phyloP scores from a whole-genome alignment of 2,888 invertebrate species.

The Microplitis manilae region DNA sequence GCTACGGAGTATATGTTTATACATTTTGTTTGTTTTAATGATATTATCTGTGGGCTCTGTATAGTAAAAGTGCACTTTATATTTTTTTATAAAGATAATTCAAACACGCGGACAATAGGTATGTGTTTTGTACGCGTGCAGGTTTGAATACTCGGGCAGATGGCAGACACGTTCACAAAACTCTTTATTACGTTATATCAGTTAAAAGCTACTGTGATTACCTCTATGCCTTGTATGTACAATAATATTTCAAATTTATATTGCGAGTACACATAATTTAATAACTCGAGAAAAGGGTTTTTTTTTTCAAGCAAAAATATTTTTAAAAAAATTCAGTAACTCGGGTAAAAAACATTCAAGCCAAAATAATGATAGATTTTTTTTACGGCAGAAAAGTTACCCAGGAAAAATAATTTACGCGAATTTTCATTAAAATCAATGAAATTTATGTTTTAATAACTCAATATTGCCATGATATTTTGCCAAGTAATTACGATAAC shows the following conservation, averaged over 20 bases:
- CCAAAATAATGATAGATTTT: too few relatives aligned
- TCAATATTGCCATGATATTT: not conserved
- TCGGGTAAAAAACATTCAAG: too few relatives aligned
- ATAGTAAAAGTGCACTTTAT: not conserved
- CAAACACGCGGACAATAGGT: constrained; percentile 11
- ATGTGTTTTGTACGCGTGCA: constrained; percentile 27
- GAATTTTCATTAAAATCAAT: too few relatives aligned
- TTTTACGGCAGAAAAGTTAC: too few relatives aligned
- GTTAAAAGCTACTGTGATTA: constrained; percentile 49
- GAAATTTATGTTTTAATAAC: too few relatives aligned
- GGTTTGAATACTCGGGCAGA: constrained; percentile 38
- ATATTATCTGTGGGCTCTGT: not conserved
- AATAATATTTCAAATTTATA: constrained; percentile 33
- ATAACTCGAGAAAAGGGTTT: constrained; percentile 5
- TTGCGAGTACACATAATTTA: constrained; percentile 23
- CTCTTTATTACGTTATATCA: constrained; percentile 51
- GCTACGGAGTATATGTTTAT: not conserved
- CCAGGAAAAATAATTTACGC: too few relatives aligned
- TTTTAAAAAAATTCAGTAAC: too few relatives aligned
- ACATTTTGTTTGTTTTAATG: not conserved
- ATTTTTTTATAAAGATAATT: constrained; percentile 7
- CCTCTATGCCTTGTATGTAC: constrained; percentile 15
- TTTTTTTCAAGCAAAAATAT: not conserved
- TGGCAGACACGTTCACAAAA: constrained; percentile 47
- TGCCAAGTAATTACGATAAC: not conserved